phyloP scores from a whole-genome alignment of 2,113 vertebrate genomes.

The Vanacampus margaritifer region DNA sequence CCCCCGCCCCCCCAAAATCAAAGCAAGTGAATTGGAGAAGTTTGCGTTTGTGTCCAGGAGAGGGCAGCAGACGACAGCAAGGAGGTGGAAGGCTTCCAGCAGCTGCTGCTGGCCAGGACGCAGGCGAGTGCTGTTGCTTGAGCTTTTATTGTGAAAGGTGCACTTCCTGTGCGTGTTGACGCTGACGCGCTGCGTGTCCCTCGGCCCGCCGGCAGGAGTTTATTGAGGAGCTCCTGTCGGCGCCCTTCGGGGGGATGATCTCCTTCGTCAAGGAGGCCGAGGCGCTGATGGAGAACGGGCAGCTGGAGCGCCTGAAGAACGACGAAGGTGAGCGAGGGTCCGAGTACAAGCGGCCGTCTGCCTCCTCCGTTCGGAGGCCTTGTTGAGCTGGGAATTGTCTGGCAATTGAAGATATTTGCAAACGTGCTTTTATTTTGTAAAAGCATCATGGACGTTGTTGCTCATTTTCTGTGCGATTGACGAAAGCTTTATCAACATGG shows the following conservation, averaged over 20 bases:
- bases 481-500: too few species aligned
- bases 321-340: conserved; percentile 79
- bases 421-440: too few species aligned
- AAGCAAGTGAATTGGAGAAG: too few species aligned
- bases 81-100: conserved; percentile 90
- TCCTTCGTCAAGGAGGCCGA: conserved; percentile 91
- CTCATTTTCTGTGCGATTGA: too few species aligned
- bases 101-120: conserved; percentile 85
- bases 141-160: not conserved
- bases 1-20: too few species aligned
- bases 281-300: conserved; percentile 83
- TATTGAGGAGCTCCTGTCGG: conserved; percentile 86
- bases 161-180: too few species aligned
- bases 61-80: conserved; percentile 90
- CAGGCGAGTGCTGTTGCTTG: conserved; percentile 67
- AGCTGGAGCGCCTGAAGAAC: conserved; percentile 82
- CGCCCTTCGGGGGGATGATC: conserved; percentile 88
- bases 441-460: too few species aligned
- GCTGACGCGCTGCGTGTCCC: not conserved
- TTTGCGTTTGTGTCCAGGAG: conserved; percentile 71
- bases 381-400: too few species aligned
- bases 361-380: too few species aligned
- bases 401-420: too few species aligned
- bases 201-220: conserved; percentile 80
- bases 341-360: too few species aligned